Conservation (phyloP, 37 sponge, comb jelly and placozoan species). For the Hormiphora californensis region DNA sequence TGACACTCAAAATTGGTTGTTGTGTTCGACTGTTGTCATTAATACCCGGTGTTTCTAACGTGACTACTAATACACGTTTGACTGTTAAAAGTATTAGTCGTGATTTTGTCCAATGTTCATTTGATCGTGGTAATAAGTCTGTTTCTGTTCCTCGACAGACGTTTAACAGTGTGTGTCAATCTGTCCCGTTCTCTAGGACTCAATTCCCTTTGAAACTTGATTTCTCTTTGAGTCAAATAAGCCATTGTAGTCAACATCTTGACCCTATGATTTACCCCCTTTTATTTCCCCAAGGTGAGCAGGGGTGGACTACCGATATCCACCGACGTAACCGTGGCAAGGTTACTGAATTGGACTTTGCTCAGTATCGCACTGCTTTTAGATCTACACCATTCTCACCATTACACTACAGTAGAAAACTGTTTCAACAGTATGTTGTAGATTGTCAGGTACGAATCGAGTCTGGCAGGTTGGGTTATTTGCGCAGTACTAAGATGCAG, state of each 20-base stretch:
- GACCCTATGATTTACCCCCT: conserved; percentile 9
- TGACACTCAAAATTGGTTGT: background rate
- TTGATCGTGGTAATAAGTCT: background rate
- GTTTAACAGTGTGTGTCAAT: background rate
- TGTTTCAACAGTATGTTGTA: conserved; percentile 65
- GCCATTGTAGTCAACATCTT: background rate
- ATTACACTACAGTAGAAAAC: conserved; percentile 5
- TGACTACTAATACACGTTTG: background rate
- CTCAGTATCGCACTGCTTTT: background rate
- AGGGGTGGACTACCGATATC: background rate
- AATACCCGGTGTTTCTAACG: background rate
- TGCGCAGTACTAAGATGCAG: conserved; percentile 50
- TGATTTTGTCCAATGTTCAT: background rate
- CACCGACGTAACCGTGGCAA: background rate
- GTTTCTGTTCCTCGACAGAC: background rate
- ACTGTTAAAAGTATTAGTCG: background rate
- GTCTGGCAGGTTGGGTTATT: conserved; percentile 58
- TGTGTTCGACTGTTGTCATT: background rate
- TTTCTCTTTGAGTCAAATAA: background rate
- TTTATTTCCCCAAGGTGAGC: background rate
- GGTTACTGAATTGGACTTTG: background rate
- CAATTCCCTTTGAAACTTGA: conserved; percentile 19
- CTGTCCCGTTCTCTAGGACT: background rate
- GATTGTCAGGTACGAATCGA: conserved; percentile 63
- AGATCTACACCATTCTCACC: background rate